Conservation (phyloP, 2,113 vertebrate species). For the Amazona guildingii region DNA sequence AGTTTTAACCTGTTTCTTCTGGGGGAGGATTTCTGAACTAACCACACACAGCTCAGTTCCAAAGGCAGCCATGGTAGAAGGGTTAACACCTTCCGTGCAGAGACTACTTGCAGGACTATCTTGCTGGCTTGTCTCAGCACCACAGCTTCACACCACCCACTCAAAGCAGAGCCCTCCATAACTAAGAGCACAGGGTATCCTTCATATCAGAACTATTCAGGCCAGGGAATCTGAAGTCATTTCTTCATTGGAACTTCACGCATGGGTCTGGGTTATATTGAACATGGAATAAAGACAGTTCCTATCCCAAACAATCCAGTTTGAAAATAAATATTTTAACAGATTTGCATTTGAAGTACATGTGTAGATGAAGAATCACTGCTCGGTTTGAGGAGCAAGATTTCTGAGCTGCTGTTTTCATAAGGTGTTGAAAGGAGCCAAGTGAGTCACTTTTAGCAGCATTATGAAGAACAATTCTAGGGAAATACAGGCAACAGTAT, state of each 20-base stretch:
- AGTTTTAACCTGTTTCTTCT: neutral
- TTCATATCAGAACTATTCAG: neutral
- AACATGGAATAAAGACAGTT: neutral
- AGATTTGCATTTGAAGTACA: neutral
- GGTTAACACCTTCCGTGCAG: neutral
- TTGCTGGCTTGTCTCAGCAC: neutral
- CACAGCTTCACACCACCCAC: neutral
- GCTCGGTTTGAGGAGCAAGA: neutral
- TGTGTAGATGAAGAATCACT: neutral
- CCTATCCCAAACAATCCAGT: neutral
- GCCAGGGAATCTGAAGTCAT: neutral
- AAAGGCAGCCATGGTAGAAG: rapidly evolving
- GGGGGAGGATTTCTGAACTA: neutral
- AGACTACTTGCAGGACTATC: neutral
- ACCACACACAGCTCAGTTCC: neutral
- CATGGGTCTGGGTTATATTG: neutral
- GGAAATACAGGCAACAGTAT: neutral
- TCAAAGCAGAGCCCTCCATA: neutral
- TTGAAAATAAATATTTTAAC: neutral
- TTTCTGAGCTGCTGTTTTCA: neutral
- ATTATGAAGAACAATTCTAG: neutral
- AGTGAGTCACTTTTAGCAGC: neutral
- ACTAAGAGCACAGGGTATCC: neutral
- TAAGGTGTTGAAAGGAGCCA: neutral
- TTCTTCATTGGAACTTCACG: neutral